Evolutionary conservation across 1,140 invertebrate species (phyloP).

Genomic region (Cheumatopsyche charites): DNA sequence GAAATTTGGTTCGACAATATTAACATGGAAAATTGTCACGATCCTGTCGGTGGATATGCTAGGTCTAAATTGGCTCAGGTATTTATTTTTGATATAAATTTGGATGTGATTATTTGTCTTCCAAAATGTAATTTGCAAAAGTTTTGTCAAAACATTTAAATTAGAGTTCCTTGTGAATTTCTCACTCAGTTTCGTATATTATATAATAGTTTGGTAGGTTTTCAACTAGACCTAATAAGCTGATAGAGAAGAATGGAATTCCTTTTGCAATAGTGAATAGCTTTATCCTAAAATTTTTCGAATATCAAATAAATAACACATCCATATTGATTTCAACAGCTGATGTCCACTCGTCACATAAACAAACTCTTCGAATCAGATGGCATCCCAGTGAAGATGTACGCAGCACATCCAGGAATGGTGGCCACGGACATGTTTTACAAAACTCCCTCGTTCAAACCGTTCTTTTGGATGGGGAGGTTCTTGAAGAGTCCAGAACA

Average conservation of each 20-base stretch:
- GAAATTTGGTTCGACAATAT: constrained; percentile 79
- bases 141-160: too few species aligned
- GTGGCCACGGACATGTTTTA: constrained; percentile 85
- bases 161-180: too few species aligned
- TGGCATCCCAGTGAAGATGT: constrained; percentile 67
- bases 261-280: too few species aligned
- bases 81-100: constrained; percentile 4
- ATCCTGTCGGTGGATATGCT: constrained; percentile 74
- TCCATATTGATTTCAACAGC: constrained; percentile 48
- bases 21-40: constrained; percentile 70
- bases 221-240: too few species aligned
- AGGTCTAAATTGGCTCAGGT: constrained; percentile 89
- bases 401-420: constrained; percentile 88
- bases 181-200: too few species aligned
- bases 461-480: constrained; percentile 65
- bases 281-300: too few species aligned
- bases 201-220: too few species aligned
- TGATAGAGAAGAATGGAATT: too few species aligned
- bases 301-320: too few species aligned
- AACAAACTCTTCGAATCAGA: constrained; percentile 66
- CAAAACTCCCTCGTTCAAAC: constrained; percentile 65
- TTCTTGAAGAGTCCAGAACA: constrained; percentile 74
- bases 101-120: neutral
- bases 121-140: too few species aligned
- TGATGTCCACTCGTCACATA: constrained; percentile 74